phyloP scores from a whole-genome alignment of 2,888 invertebrate genomes.

The Melieria picta region DNA sequence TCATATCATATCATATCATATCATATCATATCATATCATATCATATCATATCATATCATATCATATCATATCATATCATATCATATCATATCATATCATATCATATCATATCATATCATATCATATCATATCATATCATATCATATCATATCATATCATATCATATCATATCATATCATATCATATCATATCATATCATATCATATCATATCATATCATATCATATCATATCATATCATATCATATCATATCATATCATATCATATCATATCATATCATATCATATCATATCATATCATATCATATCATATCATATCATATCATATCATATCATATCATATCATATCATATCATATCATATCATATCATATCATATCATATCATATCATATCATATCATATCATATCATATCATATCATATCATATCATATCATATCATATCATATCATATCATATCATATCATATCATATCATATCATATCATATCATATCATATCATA shows the following conservation, averaged over 20 bases:
- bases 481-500: not conserved
- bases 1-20: not conserved
- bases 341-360: not conserved
- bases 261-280: not conserved
- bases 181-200: not conserved
- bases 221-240: not conserved
- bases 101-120: not conserved
- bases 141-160: not conserved
- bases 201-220: not conserved
- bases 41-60: not conserved
- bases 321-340: not conserved
- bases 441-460: not conserved
- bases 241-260: not conserved
- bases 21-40: not conserved
- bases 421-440: not conserved
- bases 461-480: not conserved
- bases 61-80: not conserved
- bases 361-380: not conserved
- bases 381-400: not conserved
- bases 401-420: not conserved
- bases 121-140: not conserved
- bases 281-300: not conserved
- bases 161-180: not conserved
- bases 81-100: not conserved
- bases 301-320: not conserved